Evolutionary conservation across 2,888 invertebrate genomes (phyloP).

Genomic region (Tryphoninae sp.): DNA sequence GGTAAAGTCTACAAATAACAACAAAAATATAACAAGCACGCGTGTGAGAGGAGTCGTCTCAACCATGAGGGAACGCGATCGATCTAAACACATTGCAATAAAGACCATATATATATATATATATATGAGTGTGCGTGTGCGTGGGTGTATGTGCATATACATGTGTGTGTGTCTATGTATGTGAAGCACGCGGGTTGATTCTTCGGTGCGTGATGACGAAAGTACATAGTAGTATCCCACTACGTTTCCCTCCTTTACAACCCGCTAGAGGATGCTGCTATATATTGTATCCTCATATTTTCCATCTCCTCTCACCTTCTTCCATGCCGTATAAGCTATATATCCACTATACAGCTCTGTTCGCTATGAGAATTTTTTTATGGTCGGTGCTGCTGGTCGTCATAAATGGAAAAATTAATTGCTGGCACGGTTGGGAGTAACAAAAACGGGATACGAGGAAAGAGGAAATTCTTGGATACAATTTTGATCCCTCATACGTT

Average conservation of each 20-base stretch:
- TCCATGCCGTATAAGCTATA: conserved; percentile 27
- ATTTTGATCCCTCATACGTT: not conserved
- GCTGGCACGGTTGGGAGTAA: conserved; percentile 47
- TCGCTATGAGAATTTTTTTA: conserved; percentile 57
- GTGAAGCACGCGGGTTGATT: conserved; percentile 2
- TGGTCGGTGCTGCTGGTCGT: conserved; percentile 47
- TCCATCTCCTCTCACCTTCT: conserved; percentile 43
- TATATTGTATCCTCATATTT: conserved; percentile 56
- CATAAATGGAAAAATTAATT: conserved; percentile 74
- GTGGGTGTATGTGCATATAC: not conserved
- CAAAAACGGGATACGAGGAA: conserved; percentile 5
- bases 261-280: conserved; percentile 50
- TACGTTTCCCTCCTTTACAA: conserved; percentile 55
- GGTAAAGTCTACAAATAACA: not conserved
- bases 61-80: conserved; percentile 10
- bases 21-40: not conserved
- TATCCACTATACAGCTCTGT: conserved; percentile 37
- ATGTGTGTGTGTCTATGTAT: not conserved
- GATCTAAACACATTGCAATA: not conserved
- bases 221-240: not conserved
- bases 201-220: conserved; percentile 16
- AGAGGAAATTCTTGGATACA: not conserved
- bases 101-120: not conserved
- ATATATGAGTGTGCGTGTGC: not conserved
- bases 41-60: not conserved